Percentiles rank a stretch among this genome's conserved stretches.
Conservation (phyloP, 1,140 invertebrate genomes). For the Agrypnia vestita region DNA sequence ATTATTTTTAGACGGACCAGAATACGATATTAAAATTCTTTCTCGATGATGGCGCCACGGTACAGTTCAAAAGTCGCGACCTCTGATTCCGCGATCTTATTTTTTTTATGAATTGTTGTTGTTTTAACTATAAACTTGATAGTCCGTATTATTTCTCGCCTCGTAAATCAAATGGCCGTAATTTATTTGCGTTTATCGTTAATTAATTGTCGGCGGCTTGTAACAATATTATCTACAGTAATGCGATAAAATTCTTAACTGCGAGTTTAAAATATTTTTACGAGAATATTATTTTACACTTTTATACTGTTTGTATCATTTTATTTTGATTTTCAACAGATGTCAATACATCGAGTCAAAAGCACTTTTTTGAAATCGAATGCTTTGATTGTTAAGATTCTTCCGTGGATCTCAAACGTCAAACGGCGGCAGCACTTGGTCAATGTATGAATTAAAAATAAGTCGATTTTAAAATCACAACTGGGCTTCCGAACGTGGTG, state of each 20-base stretch:
- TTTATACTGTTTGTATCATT: not conserved
- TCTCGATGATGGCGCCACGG: not conserved
- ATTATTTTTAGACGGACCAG: no score
- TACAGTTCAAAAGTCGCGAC: constrained; percentile 4
- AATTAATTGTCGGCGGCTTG: constrained; percentile 2
- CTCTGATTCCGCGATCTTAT: not conserved
- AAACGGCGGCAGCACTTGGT: not conserved
- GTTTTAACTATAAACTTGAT: constrained; percentile 1
- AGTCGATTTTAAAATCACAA: not conserved
- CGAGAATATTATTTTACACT: constrained; percentile 10
- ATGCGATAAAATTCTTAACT: not conserved
- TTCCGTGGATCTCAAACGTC: not conserved
- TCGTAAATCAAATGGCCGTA: not conserved
- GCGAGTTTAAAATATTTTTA: no score
- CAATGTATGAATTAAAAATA: not conserved
- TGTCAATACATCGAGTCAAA: not conserved
- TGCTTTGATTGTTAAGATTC: not conserved
- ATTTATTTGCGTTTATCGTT: not conserved
- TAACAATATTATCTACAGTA: constrained; percentile 5
- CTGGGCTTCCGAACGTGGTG: no score
- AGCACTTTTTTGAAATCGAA: not conserved
- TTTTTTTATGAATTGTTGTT: not conserved
- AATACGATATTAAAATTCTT: no score
- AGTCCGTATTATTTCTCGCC: not conserved
- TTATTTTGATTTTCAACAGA: not conserved